Evolutionary conservation across 2,888 invertebrate species (phyloP), one percentile per base, ranked within the genome.

Genomic region (Tricholauxania praeusta): DNA sequence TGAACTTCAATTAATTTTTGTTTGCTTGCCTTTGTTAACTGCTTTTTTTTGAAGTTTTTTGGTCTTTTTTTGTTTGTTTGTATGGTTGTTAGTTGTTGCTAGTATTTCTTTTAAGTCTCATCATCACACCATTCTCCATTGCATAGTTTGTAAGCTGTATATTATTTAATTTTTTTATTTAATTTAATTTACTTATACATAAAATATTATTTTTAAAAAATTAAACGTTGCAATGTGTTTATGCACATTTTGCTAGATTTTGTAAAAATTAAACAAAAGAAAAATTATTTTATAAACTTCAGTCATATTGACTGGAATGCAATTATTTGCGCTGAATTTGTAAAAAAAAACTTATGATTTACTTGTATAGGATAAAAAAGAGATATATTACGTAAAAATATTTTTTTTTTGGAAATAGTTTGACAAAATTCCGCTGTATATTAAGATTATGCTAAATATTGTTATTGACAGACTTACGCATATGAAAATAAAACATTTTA

Each of bases 261-360:
- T 17, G 49, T 12, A 48, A 47, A 69, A 64, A 15, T 57, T 19
- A 51, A 22, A 72, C 47, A 4, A 66, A 73, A 49, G 12, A 55
- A 63, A 62, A 69, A 70, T 64, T 77, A 62, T 68, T 73, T 49
- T 75, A 74, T 76, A 75, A 73, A 76, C 75, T 75, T 81, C 79
- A 80, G 83, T 84, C 84, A 84, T 83, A 84, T 84, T 84, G 83
- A 84, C 80, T 82, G 82, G 77, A 28, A 74, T 66, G 72, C 75
- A 68, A 57, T n/a, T 63, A 55, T n/a, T 39, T 67, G 32, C n/a
- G 14, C n/a, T 53, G 55, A 51, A 12, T n/a, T 28, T 10, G 39
- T 55, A 67, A 67, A 55, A 67, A 67, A 55, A 52, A 53, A 47
- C 59, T 66, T 52, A 39, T 69, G 55, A 53, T 63, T n/a, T 63